Evolutionary conservation across 2,113 vertebrate genomes (phyloP).

Genomic region (Platichthys stellatus): DNA sequence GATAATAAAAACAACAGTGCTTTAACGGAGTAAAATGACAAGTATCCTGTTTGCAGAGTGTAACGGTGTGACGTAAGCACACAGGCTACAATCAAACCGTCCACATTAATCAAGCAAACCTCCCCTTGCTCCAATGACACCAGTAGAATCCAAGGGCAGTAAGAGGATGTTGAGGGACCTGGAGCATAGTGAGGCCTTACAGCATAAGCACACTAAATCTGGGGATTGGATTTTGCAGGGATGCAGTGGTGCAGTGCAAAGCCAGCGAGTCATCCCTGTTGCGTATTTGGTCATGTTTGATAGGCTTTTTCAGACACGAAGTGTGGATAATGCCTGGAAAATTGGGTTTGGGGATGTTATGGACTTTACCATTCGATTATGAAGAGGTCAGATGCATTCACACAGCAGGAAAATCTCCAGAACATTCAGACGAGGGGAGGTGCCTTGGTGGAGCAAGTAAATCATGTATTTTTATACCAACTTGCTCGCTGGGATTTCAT

Average conservation of each 20-base stretch:
- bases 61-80: not conserved
- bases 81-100: not conserved
- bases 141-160: not conserved
- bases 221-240: not conserved
- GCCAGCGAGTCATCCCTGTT: not conserved
- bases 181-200: not conserved
- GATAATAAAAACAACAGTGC: not conserved
- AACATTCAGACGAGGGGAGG: too few species aligned
- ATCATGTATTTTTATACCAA: too few species aligned
- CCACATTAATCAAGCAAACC: not conserved
- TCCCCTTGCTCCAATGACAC: conserved; percentile 1
- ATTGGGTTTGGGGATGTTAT: too few species aligned
- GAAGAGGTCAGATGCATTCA: too few species aligned
- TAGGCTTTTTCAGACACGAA: not conserved
- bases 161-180: not conserved
- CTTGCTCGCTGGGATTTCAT: too few species aligned
- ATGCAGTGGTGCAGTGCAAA: not conserved
- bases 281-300: not conserved
- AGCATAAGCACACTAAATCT: not conserved
- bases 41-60: not conserved
- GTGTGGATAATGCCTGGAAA: not conserved
- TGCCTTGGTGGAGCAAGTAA: too few species aligned
- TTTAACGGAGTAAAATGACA: not conserved
- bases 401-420: too few species aligned
- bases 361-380: too few species aligned